phyloP scores from a whole-genome alignment of 2,888 invertebrate genomes.

The Papilio gigon region DNA sequence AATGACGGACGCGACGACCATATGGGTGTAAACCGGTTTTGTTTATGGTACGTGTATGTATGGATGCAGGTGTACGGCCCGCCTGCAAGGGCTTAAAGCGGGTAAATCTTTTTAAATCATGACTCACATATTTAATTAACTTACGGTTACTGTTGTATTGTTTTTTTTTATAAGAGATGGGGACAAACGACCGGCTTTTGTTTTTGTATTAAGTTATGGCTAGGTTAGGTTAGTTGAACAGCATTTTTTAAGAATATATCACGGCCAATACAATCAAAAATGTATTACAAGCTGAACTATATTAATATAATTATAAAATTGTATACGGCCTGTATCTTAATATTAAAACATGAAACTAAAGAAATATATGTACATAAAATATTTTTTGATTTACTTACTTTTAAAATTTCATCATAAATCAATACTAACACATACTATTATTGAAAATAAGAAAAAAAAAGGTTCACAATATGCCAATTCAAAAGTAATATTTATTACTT shows the following conservation, averaged over 20 bases:
- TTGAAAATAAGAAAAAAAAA: constrained; percentile 5
- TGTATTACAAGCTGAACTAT: neutral
- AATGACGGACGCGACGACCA: constrained; percentile 63
- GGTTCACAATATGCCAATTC: constrained; percentile 12
- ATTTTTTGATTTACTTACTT: no score
- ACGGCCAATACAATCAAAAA: neutral
- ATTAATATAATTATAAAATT: no score
- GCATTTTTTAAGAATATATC: neutral
- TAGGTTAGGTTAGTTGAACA: neutral
- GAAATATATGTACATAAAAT: no score
- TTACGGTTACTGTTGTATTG: neutral
- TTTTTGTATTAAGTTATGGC: neutral
- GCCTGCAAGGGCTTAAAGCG: constrained; percentile 42
- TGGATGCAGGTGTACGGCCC: constrained; percentile 37
- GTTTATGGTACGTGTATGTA: constrained; percentile 36
- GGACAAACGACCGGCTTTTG: no score
- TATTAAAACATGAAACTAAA: no score
- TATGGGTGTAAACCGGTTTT: constrained; percentile 71
- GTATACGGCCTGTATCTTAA: no score
- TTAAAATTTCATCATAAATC: no score
- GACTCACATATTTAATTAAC: constrained; percentile 21
- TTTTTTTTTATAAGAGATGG: no score
- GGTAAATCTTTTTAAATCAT: constrained; percentile 29
- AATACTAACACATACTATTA: no score
- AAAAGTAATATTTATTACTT: constrained; percentile 40